Base-by-base conservation (phyloP, 2,888 invertebrate genomes). In the Eupithecia vulgata region DNA sequence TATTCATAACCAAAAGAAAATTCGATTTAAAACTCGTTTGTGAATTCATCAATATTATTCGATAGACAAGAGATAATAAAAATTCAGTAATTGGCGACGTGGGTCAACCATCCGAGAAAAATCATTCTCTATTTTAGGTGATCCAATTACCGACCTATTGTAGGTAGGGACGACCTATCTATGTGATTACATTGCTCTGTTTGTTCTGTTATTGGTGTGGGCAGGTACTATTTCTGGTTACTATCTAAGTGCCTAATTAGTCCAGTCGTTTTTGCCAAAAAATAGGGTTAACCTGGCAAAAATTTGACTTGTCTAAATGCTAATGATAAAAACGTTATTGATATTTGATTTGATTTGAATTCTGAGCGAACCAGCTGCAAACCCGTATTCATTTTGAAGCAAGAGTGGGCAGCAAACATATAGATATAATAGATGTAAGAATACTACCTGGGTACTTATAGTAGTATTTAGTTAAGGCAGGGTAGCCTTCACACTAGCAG, bases 21-120 rank as follows among this genome's bases (percentile, higher is more conserved):
- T 80, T 82, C 82, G 80, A 83, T 83, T 81, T 81, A 78, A 81
- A 84, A 83, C 81, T 84, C 80, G 78, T 82, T 83, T 80, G 78
- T 66, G 76, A 80, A 81, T 81, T 82, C 79, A 82, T 84, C 81
- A 83, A 83, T 83, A 82, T 82, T 82, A 82, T 84, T 81, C 79
- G 81, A 81, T 82, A 80, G 81, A 81, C 78, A 74, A 79, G 76
- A 80, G 76, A 81, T 78, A 81, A 82, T 84, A 81, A 82, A 82
- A 82, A 75, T 52, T 76, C 67, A 40, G 77, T 59, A 77, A 76
- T 68, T 76, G 76, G 73, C 42, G 76, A 77, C 75, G 79, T 79
- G 82, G 81, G 82, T 81, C 80, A 59, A 74, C 77, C 79, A 82
- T 81, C 79, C 34, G 71, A 76, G 82, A 81, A 78, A 69, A 72